Evolutionary conservation across 2,113 vertebrate genomes (phyloP).

Genomic region (Xyrauchen texanus): DNA sequence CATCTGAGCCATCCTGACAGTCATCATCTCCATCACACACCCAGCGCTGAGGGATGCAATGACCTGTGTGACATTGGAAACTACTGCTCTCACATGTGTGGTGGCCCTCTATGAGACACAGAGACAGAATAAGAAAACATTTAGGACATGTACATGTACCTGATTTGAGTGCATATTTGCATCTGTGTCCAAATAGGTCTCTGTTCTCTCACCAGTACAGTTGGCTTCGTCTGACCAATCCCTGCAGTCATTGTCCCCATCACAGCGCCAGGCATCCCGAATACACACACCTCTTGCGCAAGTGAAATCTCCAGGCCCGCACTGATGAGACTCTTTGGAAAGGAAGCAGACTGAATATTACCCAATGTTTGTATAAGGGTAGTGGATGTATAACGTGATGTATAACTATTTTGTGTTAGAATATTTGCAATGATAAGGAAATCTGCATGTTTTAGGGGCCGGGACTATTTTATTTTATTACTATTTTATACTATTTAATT

Average conservation of each 20-base stretch:
- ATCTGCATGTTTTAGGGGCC: too few species aligned
- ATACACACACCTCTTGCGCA: slow-evolving; percentile 94
- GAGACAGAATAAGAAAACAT: neutral
- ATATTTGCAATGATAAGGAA: too few species aligned
- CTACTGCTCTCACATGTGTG: slow-evolving; percentile 94
- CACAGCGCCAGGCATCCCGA: slow-evolving; percentile 92
- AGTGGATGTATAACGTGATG: too few species aligned
- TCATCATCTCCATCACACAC: slow-evolving; percentile 91
- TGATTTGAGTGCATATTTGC: neutral
- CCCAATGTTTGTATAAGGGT: too few species aligned
- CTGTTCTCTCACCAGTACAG: slow-evolving; percentile 83
- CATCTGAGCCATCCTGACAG: slow-evolving; percentile 92
- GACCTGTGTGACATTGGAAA: slow-evolving; percentile 93
- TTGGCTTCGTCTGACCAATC: slow-evolving; percentile 97
- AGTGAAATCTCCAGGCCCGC: slow-evolving; percentile 84
- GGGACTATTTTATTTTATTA: too few species aligned
- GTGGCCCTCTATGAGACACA: slow-evolving; percentile 78
- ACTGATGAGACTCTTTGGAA: slow-evolving; percentile 86
- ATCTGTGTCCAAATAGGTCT: neutral
- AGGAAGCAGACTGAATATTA: neutral
- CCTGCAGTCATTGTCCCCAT: slow-evolving; percentile 95
- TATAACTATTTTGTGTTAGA: too few species aligned
- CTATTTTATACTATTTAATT: too few species aligned
- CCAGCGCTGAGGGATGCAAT: slow-evolving; percentile 96
- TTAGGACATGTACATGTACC: neutral